phyloP scores from a whole-genome alignment of 2,113 vertebrate species.

The Rhegmatorhina hoffmannsi region DNA sequence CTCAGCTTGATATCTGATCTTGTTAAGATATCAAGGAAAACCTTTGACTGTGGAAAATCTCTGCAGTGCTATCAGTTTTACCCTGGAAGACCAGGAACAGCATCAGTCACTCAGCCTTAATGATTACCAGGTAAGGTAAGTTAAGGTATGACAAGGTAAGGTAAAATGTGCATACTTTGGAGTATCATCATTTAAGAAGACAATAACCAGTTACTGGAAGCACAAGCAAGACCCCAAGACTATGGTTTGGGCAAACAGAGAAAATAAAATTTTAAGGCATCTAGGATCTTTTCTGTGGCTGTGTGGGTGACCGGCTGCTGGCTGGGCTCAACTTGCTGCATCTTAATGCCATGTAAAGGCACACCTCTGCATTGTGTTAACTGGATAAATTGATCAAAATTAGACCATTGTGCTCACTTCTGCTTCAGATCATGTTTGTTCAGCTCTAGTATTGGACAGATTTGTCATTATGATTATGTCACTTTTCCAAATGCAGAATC shows the following conservation, averaged over 20 bases:
- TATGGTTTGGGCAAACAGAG: background rate
- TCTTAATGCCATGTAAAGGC: background rate
- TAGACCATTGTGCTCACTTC: background rate
- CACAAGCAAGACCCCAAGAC: background rate
- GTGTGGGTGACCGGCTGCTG: background rate
- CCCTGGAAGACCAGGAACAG: background rate
- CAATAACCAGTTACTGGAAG: background rate
- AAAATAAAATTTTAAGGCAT: background rate
- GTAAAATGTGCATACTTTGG: background rate
- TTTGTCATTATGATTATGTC: background rate
- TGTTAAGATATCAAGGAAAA: background rate
- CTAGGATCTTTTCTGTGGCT: background rate
- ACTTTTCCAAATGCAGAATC: background rate
- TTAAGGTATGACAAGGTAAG: background rate
- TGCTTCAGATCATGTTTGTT: background rate
- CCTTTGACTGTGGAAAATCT: background rate
- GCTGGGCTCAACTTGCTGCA: fast-evolving
- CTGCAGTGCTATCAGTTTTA: background rate
- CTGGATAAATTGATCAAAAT: background rate
- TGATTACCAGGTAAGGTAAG: background rate
- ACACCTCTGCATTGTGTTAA: background rate
- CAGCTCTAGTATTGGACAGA: background rate
- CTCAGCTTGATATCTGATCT: background rate
- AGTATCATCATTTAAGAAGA: background rate
- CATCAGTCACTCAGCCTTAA: background rate